Evolutionary conservation across 2,113 vertebrate species (phyloP).

Genomic region (Oreochromis aureus): DNA sequence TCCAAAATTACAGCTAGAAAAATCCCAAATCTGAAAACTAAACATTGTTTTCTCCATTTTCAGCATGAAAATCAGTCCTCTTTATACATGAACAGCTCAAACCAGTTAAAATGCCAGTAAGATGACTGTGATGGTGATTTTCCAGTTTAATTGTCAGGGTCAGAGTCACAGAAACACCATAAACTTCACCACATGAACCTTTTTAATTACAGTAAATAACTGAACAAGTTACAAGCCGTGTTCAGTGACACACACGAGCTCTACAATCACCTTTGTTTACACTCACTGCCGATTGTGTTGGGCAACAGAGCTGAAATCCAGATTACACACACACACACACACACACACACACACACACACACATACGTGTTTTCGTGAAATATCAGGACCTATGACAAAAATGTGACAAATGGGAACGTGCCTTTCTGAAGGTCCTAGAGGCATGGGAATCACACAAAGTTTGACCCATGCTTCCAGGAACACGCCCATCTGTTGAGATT

Average conservation of each 20-base stretch:
- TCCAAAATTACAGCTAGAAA: background rate
- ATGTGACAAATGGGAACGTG: too few species aligned
- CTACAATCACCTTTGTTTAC: slow-evolving; percentile 37
- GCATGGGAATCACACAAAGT: too few species aligned
- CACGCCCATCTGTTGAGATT: too few species aligned
- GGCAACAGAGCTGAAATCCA: slow-evolving; percentile 49
- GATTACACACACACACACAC: slow-evolving; percentile 19
- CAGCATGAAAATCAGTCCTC: background rate
- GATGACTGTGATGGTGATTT: background rate
- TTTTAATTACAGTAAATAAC: background rate
- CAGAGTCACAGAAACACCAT: background rate
- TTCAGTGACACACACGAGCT: background rate
- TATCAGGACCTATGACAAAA: too few species aligned
- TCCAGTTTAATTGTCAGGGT: background rate
- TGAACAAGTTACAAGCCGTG: background rate
- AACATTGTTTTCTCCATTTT: background rate
- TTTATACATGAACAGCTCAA: accelerated
- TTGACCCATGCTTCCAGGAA: too few species aligned
- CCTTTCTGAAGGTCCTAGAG: too few species aligned
- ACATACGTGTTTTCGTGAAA: too few species aligned
- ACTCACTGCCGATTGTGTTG: slow-evolving; percentile 34
- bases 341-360: slow-evolving; percentile 6
- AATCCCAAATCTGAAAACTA: accelerated
- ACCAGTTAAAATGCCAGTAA: background rate
- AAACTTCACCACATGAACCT: background rate